Percentiles rank a stretch among this genome's conserved stretches.
Evolutionary conservation across 2,113 vertebrate genomes (phyloP).

Genomic region (Campylomormyrus tamandua): DNA sequence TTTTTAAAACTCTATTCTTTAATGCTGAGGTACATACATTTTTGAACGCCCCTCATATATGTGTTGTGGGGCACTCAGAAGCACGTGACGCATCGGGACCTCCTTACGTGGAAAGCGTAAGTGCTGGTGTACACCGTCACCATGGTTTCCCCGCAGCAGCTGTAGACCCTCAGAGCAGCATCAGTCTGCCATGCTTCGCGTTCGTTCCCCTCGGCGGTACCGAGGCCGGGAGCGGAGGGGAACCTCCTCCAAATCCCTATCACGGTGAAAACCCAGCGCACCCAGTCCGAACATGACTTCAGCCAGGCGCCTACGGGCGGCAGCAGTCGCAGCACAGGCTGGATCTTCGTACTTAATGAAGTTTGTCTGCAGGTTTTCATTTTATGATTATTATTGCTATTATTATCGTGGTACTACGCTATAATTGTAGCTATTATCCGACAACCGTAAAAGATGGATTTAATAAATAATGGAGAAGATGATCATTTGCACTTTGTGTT

Average conservation of each 20-base stretch:
- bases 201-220: neutral
- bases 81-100: neutral
- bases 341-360: conserved; percentile 35
- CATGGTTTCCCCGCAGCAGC: conserved; percentile 31
- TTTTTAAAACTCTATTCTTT: too few species aligned
- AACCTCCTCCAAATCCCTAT: neutral
- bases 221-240: neutral
- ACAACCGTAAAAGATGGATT: neutral
- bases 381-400: neutral
- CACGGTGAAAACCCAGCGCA: neutral
- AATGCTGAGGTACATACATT: too few species aligned
- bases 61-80: neutral
- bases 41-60: neutral
- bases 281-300: conserved; percentile 20
- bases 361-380: neutral
- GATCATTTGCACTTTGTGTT: neutral
- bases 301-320: conserved; percentile 39
- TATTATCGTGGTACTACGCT: neutral
- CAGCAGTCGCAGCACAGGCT: conserved; percentile 26
- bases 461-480: neutral
- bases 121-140: conserved; percentile 58
- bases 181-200: conserved; percentile 49
- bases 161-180: conserved; percentile 45
- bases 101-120: conserved; percentile 54
- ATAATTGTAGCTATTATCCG: neutral